Percentiles rank a stretch among this genome's conserved stretches.
These are phyloP conservation scores for Eristalis arbustorum DNA, from an alignment of 2,888 invertebrate species.

Conservation along the genomic window DNA sequence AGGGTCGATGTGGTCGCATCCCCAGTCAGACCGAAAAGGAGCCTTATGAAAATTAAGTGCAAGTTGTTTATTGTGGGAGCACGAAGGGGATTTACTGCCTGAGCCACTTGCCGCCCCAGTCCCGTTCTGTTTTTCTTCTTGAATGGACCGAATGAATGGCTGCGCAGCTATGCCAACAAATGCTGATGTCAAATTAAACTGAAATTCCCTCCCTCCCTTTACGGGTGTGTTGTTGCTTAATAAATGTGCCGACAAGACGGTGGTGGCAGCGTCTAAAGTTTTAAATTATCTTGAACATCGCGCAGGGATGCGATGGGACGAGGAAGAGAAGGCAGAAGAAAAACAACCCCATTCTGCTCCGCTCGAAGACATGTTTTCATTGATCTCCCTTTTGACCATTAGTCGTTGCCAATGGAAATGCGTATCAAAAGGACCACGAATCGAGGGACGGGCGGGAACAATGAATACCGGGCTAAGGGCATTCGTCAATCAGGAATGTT, in stretches of 20 bases:
- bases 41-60: slow-evolving; percentile 47
- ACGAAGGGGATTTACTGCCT: slow-evolving; percentile 19
- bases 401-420: background rate
- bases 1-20: background rate
- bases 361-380: background rate
- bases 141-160: background rate
- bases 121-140: background rate
- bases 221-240: slow-evolving; percentile 43
- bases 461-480: background rate
- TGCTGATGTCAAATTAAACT: slow-evolving; percentile 49
- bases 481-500: slow-evolving; percentile 5
- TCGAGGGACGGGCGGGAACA: background rate
- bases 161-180: slow-evolving; percentile 42
- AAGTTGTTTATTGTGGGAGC: slow-evolving; percentile 40
- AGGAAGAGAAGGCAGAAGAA: background rate
- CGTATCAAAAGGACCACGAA: background rate
- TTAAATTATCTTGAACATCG: slow-evolving; percentile 19
- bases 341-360: background rate
- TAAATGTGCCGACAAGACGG: slow-evolving; percentile 24
- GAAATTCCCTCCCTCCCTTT: slow-evolving; percentile 35
- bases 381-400: background rate
- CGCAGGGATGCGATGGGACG: background rate
- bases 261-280: slow-evolving; percentile 43
- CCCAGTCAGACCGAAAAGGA: background rate
- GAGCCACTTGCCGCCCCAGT: background rate